These are phyloP conservation scores for Bradypus variegatus DNA, from an alignment of 2,797 vertebrate species.

Conservation along the genomic window DNA sequence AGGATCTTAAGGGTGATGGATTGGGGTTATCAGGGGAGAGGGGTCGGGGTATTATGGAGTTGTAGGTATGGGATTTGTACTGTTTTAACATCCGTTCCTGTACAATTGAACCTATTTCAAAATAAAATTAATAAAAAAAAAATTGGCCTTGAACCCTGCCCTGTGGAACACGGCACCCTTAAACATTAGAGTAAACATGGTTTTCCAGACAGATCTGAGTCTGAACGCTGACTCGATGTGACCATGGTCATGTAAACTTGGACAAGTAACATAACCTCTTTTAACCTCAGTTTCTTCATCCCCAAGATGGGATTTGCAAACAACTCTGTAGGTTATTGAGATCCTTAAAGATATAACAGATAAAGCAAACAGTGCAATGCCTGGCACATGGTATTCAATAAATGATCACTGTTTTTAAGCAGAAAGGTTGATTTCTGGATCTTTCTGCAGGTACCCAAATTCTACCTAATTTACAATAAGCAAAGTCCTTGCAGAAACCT, in stretches of 20 bases:
- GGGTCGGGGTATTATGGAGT: no score
- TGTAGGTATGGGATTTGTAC: no score
- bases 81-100: no score
- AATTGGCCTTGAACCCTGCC: no score
- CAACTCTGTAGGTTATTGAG: not conserved
- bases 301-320: slow-evolving; percentile 7
- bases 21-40: no score
- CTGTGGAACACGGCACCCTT: not conserved
- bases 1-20: no score
- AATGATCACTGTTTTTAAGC: slow-evolving; percentile 11
- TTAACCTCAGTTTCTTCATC: slow-evolving; percentile 19
- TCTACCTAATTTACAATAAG: slow-evolving; percentile 2
- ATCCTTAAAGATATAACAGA: not conserved
- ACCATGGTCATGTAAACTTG: not conserved
- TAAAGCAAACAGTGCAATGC: not conserved
- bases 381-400: not conserved
- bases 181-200: slow-evolving; percentile 8
- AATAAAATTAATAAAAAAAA: no score
- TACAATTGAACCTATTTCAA: no score
- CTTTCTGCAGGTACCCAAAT: slow-evolving; percentile 16
- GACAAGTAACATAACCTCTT: slow-evolving; percentile 12
- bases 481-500: not conserved
- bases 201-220: slow-evolving; percentile 17
- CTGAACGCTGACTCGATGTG: not conserved
- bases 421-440: slow-evolving; percentile 29